Base-by-base conservation (phyloP, 1,140 invertebrate genomes). In the Hycleus phaleratus region DNA sequence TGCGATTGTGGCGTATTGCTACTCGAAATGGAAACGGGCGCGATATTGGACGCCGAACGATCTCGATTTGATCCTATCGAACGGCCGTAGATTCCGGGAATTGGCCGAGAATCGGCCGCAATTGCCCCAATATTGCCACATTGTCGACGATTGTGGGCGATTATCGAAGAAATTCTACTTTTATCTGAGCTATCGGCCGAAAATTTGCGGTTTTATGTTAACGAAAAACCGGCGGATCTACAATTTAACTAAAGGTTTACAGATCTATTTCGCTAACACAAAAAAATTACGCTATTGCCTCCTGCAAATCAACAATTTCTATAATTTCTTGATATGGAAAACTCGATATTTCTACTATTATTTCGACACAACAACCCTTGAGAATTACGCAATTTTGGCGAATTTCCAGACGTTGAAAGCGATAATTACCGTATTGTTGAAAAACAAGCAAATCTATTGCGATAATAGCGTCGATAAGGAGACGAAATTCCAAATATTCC, bases 281-380 rank as follows among this genome's bases (percentile, higher is more conserved):
- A 18, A 18, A 32, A 18, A 69, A 74, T 6, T 75, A 78, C 64
- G 71, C 24, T 74, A 77, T 26, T 77, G 77, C 0, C 68, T 81
- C 44, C 62, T 80, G 11, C 61, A 78, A 56, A 75, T 77, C 2
- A 75, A 77, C 54, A 70, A 76, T 26, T 18, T 18, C 18, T 56
- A 76, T 5, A 75, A 77, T 65, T 57, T 79, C 7, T 71, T 75
- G 0, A 75, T 81, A 53, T 81, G 78, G 79, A 78, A 76, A 71
- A 56, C 77, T 76, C 18, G 18, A 1, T 18, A 18, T 18, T 18
- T 18, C 61, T 79, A 71, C 59, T 80, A 78, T 51, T 72, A 80
- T 50, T 81, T 81, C 58, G 78, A 80, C 63, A 75, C 77, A 5
- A 74, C 72, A 32, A 32, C 32, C 1, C 38, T 74, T 76, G 2